phyloP scores from a whole-genome alignment of 2,888 invertebrate genomes.

The Drosophila kambysellisi region DNA sequence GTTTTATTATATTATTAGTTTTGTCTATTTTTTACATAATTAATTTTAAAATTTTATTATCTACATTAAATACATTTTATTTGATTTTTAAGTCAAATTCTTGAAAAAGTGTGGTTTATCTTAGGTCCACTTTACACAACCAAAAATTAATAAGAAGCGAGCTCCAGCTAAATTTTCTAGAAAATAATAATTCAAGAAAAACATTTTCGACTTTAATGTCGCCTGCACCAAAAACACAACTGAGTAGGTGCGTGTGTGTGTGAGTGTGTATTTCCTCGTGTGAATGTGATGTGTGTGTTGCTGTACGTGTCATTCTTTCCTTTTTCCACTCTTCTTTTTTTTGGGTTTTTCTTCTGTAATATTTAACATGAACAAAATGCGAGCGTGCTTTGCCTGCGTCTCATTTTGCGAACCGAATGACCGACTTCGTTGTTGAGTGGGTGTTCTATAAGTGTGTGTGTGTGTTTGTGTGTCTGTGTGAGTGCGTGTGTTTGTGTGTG shows the following conservation, averaged over 20 bases:
- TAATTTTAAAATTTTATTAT: too few species aligned
- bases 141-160: too few species aligned
- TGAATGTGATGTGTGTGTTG: constrained; percentile 29
- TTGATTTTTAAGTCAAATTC: too few species aligned
- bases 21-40: too few species aligned
- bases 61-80: too few species aligned
- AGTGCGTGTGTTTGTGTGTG: constrained; percentile 1
- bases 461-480: background rate
- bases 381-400: constrained; percentile 57
- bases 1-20: too few species aligned
- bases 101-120: too few species aligned
- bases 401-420: constrained; percentile 65
- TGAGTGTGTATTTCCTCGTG: constrained; percentile 12
- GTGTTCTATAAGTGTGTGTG: constrained; percentile 2
- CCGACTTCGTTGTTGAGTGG: constrained; percentile 65
- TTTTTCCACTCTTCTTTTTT: constrained; percentile 19
- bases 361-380: constrained; percentile 60
- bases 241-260: constrained; percentile 13
- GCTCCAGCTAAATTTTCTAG: too few species aligned
- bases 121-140: too few species aligned
- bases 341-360: constrained; percentile 27
- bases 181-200: constrained; percentile 1
- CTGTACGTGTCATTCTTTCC: constrained; percentile 33
- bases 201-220: constrained; percentile 3
- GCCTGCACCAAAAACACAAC: constrained; percentile 36